phyloP scores from a whole-genome alignment of 2,888 invertebrate species.

The Cryptops parisi region DNA sequence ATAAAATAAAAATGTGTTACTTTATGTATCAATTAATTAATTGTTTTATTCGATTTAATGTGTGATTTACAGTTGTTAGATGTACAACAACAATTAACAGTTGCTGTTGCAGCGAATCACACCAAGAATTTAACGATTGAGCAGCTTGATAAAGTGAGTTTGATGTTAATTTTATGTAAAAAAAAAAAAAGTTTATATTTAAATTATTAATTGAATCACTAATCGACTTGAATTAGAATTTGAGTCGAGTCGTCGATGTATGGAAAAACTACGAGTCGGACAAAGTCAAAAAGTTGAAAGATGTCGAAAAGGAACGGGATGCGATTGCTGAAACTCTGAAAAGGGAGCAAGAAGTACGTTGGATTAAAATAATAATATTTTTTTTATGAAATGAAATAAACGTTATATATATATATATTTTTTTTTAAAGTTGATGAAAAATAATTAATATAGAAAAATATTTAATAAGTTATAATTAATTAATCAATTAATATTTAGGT shows the following conservation, averaged over 20 bases:
- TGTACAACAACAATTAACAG: constrained; percentile 1
- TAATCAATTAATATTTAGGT: neutral
- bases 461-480: too few relatives aligned
- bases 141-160: constrained; percentile 2
- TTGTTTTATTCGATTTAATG: too few relatives aligned
- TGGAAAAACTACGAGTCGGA: constrained; percentile 7
- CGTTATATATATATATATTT: too few relatives aligned
- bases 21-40: too few relatives aligned
- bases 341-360: neutral
- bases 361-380: neutral
- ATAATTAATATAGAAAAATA: too few relatives aligned
- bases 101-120: constrained; percentile 5
- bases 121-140: constrained; percentile 9
- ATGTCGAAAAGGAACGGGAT: constrained; percentile 3
- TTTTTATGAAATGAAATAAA: neutral
- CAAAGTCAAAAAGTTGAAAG: neutral
- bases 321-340: neutral
- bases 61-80: neutral
- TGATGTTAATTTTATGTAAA: too few relatives aligned
- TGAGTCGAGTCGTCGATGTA: constrained; percentile 1
- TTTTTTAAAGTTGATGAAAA: too few relatives aligned
- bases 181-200: neutral
- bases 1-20: neutral
- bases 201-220: neutral
- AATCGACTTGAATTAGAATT: neutral